phyloP scores from a whole-genome alignment of 2,797 vertebrate genomes.

The Kryptolebias ocellatus region DNA sequence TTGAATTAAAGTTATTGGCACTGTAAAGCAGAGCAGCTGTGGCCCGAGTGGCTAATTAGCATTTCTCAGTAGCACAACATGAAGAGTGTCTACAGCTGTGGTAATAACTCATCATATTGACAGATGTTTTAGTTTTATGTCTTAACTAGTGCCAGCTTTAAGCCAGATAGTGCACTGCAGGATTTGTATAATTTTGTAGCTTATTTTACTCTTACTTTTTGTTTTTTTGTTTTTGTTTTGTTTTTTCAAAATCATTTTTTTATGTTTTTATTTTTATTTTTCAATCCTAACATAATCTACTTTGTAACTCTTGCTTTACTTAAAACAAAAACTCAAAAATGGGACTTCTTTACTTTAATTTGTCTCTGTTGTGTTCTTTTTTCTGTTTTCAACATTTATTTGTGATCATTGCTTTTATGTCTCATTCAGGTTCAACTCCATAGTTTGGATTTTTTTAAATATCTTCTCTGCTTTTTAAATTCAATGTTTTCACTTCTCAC shows the following conservation, averaged over 20 bases:
- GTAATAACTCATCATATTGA: conserved; percentile 12
- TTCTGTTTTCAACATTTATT: conserved; percentile 16
- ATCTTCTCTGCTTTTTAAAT: conserved; percentile 6
- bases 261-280: no score
- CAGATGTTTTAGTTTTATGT: conserved; percentile 16
- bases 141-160: neutral
- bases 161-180: neutral
- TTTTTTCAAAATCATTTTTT: neutral
- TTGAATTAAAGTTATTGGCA: conserved; percentile 24
- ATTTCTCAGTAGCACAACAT: conserved; percentile 25
- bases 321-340: no score
- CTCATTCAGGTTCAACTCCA: neutral
- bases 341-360: neutral
- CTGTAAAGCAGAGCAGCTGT: conserved; percentile 25
- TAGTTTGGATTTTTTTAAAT: neutral
- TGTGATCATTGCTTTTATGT: neutral
- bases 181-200: neutral
- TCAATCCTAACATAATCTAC: no score
- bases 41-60: conserved; percentile 28
- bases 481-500: conserved; percentile 1
- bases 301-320: no score
- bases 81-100: conserved; percentile 17
- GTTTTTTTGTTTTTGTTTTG: neutral
- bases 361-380: conserved; percentile 26
- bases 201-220: neutral